Conservation (phyloP, 2,113 vertebrate genomes). For the Microtus pennsylvanicus region DNA sequence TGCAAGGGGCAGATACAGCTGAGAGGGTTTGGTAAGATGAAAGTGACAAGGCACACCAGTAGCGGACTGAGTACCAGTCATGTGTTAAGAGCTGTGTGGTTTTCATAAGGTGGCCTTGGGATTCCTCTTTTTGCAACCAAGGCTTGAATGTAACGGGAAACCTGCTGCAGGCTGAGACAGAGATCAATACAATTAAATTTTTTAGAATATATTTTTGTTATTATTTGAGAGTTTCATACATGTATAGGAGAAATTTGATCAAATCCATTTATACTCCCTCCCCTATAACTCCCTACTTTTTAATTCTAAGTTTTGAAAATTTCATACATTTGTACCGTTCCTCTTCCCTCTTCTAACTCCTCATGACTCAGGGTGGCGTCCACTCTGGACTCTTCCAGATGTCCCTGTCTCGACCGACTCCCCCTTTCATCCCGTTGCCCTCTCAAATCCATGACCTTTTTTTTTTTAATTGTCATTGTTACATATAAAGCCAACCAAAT, state of each 20-base stretch:
- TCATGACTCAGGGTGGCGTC: too few species aligned
- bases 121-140: not conserved
- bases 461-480: not conserved
- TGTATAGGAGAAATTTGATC: not conserved
- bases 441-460: not conserved
- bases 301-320: not conserved
- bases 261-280: not conserved
- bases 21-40: not conserved
- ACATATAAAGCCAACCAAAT: not conserved
- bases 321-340: not conserved
- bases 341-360: not conserved
- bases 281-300: not conserved
- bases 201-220: not conserved
- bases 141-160: not conserved
- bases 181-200: not conserved
- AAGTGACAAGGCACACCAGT: not conserved
- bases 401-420: too few species aligned
- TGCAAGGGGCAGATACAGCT: not conserved
- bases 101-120: too few species aligned
- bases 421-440: too few species aligned
- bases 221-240: not conserved
- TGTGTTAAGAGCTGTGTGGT: too few species aligned
- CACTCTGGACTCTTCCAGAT: too few species aligned
- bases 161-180: not conserved
- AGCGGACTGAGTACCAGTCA: accelerated